Percentiles rank a stretch among this genome's conserved stretches.
These are phyloP conservation scores for Temnothorax longispinosus DNA, from an alignment of 1,140 invertebrate species.

Conservation along the genomic window DNA sequence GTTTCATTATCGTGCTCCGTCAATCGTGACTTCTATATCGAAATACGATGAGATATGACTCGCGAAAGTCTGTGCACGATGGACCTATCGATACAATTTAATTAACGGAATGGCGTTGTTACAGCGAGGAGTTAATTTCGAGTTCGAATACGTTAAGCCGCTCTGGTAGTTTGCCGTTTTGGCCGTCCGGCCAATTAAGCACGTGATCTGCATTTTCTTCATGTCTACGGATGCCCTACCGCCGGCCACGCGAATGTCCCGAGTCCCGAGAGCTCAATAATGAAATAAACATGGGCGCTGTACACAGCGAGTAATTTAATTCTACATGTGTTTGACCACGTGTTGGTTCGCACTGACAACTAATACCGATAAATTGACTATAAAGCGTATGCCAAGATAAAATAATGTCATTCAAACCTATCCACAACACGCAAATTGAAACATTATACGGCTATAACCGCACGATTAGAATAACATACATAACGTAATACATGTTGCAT, in stretches of 20 bases:
- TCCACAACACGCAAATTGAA: constrained; percentile 38
- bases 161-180: constrained; percentile 57
- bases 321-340: constrained; percentile 39
- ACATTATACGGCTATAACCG: neutral
- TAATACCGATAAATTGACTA: constrained; percentile 52
- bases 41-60: neutral
- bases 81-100: constrained; percentile 61
- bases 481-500: neutral
- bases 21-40: neutral
- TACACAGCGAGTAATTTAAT: constrained; percentile 76
- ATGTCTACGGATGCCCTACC: neutral
- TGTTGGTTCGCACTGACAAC: constrained; percentile 19
- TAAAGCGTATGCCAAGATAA: constrained; percentile 39
- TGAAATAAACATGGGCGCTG: constrained; percentile 76
- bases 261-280: constrained; percentile 77
- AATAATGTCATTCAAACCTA: neutral
- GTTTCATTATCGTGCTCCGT: neutral
- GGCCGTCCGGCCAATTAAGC: constrained; percentile 69
- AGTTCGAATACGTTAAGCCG: neutral
- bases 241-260: constrained; percentile 61
- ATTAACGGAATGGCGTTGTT: constrained; percentile 62
- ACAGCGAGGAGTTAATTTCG: constrained; percentile 46
- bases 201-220: constrained; percentile 75
- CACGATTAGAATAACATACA: constrained; percentile 35
- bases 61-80: neutral